Evolutionary conservation across 92 coral and sea anemone species (phyloP).

Genomic region (Pocillopora grandis): DNA sequence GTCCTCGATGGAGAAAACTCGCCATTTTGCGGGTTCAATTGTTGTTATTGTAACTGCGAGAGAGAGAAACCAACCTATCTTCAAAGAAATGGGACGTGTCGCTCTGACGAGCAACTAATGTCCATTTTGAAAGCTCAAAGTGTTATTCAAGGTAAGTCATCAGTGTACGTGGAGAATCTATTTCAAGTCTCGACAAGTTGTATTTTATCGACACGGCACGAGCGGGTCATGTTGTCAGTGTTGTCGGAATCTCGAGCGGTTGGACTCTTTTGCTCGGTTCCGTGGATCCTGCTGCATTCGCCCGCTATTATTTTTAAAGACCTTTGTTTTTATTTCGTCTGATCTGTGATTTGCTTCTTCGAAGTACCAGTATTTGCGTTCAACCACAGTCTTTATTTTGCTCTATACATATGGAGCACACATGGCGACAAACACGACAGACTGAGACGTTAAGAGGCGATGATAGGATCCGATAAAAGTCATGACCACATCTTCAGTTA

Average conservation of each 20-base stretch:
- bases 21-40: constrained; percentile 29
- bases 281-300: too few relatives aligned
- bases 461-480: background rate
- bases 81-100: constrained; percentile 22
- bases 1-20: constrained; percentile 31
- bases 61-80: constrained; percentile 24
- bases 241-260: too few relatives aligned
- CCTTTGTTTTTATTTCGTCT: too few relatives aligned
- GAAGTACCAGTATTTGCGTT: too few relatives aligned
- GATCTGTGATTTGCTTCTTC: too few relatives aligned
- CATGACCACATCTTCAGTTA: too few relatives aligned
- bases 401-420: background rate
- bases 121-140: constrained; percentile 34
- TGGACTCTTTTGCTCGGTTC: too few relatives aligned
- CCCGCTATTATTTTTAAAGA: too few relatives aligned
- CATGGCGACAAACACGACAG: background rate
- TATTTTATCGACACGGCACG: background rate
- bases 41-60: constrained; percentile 26
- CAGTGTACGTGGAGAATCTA: background rate
- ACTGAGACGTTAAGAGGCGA: constrained; percentile 5
- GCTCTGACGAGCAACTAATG: constrained; percentile 33
- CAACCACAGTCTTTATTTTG: background rate
- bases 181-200: background rate
- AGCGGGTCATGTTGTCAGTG: background rate
- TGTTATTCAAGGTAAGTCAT: constrained; percentile 19